A percentile compares a stretch with the other conserved stretches of the same genome.
phyloP scores from a whole-genome alignment of 1,140 invertebrate species.

The Pogonomyrmex barbatus region DNA sequence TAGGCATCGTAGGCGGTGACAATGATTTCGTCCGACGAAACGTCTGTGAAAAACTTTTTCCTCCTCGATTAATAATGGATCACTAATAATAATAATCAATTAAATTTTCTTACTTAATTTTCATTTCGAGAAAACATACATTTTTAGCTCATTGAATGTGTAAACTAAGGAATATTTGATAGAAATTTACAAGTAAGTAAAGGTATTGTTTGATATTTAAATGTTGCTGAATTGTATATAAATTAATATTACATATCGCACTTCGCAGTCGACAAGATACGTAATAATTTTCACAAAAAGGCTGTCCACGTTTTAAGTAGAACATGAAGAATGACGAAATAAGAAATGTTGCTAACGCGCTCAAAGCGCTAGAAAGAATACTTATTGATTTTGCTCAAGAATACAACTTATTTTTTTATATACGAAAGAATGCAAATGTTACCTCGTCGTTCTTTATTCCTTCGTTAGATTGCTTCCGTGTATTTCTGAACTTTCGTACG shows the following conservation, averaged over 20 bases:
- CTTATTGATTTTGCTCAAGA: background rate
- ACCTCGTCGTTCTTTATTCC: slow-evolving; percentile 39
- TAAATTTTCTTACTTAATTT: background rate
- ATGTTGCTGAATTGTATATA: background rate
- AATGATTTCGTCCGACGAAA: slow-evolving; percentile 13
- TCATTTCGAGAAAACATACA: background rate
- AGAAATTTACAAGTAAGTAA: background rate
- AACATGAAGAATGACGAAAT: background rate
- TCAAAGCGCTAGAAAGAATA: slow-evolving; percentile 18
- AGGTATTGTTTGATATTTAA: background rate
- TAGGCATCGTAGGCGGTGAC: slow-evolving; percentile 13
- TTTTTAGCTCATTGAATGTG: background rate
- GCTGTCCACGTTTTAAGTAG: slow-evolving; percentile 2
- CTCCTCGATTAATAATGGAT: background rate
- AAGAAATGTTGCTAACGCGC: background rate
- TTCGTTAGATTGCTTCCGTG: slow-evolving; percentile 17
- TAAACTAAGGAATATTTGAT: too few relatives aligned
- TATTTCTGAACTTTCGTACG: slow-evolving; percentile 11
- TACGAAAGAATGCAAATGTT: slow-evolving; percentile 25
- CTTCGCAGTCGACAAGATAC: background rate
- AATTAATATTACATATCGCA: background rate
- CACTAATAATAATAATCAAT: background rate
- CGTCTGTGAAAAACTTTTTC: background rate
- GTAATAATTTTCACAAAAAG: slow-evolving; percentile 24
- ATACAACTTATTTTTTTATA: slow-evolving; percentile 30